Base-by-base conservation (phyloP, 1,140 invertebrate genomes). In the Psix sp. region DNA sequence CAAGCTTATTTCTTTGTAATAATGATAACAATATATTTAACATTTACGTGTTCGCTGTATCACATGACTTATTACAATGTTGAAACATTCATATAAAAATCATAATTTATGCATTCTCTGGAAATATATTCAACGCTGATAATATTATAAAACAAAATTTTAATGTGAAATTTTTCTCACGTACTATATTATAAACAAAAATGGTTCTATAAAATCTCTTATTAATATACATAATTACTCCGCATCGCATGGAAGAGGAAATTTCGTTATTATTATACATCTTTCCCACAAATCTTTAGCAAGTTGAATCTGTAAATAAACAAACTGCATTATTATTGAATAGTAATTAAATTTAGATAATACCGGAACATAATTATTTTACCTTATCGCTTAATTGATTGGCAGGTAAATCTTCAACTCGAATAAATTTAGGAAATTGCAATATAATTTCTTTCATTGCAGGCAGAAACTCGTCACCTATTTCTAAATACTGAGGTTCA, bases 401-500 rank as follows among this genome's bases (percentile, higher is more conserved):
- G 4, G 93, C 74, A 7, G 94, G 94, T 35, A 97, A 87, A 66
- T 92, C 89, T 54, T 92, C 90, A 0, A 97, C 89, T 31, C 86
- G 83, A 1, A 93, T 84, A 88, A 91, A 97, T 0, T 92, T 81
- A 1, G 96, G 96, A 88, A 96, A 97, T 0, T 83, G 77, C 21
- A 85, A 86, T 38, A 96, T 91, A 7, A 98, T 86, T 33, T 87
- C 88, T 80, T 94, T 90, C 11, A 97, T 87, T 7, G 90, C 92
- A 6, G 90, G 90, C 0, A 92, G 91, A 65, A 91, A 85, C 2
- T 90, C 86, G 17, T 88, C 82, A 20, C 91, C 87, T 39, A 97
- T 90, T 80, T 95, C 94, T 60, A 97, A 83, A 84, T 88, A 96
- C 65, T 94, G 92, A 16, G 91, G 83, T 38, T 96, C 95, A 82